phyloP scores from a whole-genome alignment of 2,797 vertebrate species.

The Siniperca undulata region DNA sequence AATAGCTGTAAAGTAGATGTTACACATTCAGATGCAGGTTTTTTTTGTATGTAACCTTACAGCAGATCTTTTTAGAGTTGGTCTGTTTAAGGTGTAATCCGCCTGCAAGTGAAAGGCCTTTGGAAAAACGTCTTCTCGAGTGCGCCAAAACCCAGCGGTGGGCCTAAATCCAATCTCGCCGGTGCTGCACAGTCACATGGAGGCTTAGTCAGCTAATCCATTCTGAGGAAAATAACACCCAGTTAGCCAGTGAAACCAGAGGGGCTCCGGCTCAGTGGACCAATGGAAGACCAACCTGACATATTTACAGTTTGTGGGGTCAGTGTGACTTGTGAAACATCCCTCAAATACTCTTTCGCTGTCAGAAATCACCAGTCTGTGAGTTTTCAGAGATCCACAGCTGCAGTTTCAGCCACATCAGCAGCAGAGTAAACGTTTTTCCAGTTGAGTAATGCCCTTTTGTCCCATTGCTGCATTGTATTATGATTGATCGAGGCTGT shows the following conservation, averaged over 20 bases:
- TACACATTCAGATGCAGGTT: constrained; percentile 10
- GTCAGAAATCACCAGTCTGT: constrained; percentile 1
- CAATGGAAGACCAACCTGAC: constrained; percentile 34
- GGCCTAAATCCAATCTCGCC: constrained; percentile 74
- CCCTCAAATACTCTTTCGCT: constrained; percentile 13
- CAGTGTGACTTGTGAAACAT: constrained; percentile 31
- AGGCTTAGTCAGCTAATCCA: constrained; percentile 84
- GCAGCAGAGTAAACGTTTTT: constrained; percentile 16
- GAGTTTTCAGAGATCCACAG: constrained; percentile 6
- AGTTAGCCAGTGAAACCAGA: constrained; percentile 66
- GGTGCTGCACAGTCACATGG: constrained; percentile 79
- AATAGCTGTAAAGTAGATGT: constrained; percentile 22
- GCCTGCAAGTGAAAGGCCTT: constrained; percentile 42
- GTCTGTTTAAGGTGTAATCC: constrained; percentile 34
- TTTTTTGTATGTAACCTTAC: neutral
- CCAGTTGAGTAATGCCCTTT: neutral
- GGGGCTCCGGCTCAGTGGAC: constrained; percentile 46
- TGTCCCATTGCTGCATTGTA: constrained; percentile 1
- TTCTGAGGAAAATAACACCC: constrained; percentile 73
- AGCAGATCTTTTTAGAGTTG: constrained; percentile 18
- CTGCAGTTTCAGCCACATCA: constrained; percentile 17
- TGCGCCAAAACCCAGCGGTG: constrained; percentile 62
- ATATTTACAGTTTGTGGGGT: constrained; percentile 26
- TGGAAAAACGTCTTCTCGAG: constrained; percentile 49
- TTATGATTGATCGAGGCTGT: constrained; percentile 11